phyloP scores from a whole-genome alignment of 2,888 invertebrate species.

The Xestia c-nigrum region DNA sequence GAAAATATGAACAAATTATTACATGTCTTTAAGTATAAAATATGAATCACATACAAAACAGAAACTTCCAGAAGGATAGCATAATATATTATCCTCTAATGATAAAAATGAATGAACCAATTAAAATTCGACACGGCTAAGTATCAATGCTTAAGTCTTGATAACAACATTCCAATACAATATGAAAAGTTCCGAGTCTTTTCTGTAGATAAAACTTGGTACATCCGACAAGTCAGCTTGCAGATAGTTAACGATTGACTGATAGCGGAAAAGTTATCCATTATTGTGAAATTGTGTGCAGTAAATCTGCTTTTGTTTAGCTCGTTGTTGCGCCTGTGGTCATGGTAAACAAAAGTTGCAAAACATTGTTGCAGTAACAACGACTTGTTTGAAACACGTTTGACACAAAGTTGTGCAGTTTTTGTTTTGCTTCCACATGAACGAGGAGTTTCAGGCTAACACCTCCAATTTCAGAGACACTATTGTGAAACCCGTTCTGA shows the following conservation, averaged over 20 bases:
- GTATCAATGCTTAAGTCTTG: constrained; percentile 37
- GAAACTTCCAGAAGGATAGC: constrained; percentile 34
- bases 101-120: constrained; percentile 39
- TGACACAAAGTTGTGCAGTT: not conserved
- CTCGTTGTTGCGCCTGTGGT: not conserved
- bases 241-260: constrained; percentile 14
- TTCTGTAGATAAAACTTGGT: constrained; percentile 31
- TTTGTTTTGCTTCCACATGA: not conserved
- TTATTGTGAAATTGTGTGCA: not conserved
- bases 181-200: constrained; percentile 10
- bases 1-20: not conserved
- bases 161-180: constrained; percentile 41
- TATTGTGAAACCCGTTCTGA: not conserved
- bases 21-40: constrained; percentile 1
- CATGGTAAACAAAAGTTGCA: not conserved
- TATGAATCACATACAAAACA: not conserved
- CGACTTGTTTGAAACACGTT: not conserved
- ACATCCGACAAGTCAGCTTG: constrained; percentile 17
- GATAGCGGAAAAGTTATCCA: constrained; percentile 27
- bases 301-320: constrained; percentile 3
- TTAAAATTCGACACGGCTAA: constrained; percentile 38
- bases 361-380: not conserved
- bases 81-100: constrained; percentile 4
- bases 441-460: not conserved
- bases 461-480: not conserved